phyloP scores from a whole-genome alignment of 2,113 vertebrate genomes.

The Menura novaehollandiae region DNA sequence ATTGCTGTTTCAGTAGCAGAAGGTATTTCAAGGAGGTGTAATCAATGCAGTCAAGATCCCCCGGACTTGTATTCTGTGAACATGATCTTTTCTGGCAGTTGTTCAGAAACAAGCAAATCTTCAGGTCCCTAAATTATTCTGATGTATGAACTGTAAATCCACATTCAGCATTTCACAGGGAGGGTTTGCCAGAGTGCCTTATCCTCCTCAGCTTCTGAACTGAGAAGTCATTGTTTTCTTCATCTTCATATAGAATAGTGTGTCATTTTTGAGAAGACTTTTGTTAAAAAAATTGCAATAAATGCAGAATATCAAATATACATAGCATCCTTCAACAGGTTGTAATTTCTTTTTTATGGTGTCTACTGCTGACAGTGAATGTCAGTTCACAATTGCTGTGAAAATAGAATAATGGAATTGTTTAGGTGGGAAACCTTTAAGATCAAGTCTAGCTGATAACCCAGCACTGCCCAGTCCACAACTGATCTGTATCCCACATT shows the following conservation, averaged over 20 bases:
- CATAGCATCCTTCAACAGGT: rapidly evolving
- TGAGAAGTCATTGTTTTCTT: not conserved
- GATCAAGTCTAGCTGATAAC: not conserved
- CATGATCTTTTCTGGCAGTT: not conserved
- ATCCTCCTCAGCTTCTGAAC: not conserved
- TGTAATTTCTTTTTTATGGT: not conserved
- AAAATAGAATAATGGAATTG: not conserved
- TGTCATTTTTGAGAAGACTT: not conserved
- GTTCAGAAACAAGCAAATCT: not conserved
- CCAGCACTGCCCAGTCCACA: no score
- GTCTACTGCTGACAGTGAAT: not conserved
- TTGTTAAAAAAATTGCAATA: not conserved
- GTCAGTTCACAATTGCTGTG: not conserved
- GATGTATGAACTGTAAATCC: not conserved
- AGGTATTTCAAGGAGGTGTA: not conserved
- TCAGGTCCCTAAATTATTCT: not conserved
- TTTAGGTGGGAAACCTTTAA: not conserved
- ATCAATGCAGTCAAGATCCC: not conserved
- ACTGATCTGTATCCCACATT: not conserved
- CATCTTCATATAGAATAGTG: not conserved
- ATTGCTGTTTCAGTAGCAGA: not conserved
- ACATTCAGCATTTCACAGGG: not conserved
- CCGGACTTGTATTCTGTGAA: not conserved
- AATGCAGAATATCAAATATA: rapidly evolving
- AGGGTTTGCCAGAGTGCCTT: not conserved